phyloP scores from a whole-genome alignment of 2,888 invertebrate species.

The Drosophila nigricruria region DNA sequence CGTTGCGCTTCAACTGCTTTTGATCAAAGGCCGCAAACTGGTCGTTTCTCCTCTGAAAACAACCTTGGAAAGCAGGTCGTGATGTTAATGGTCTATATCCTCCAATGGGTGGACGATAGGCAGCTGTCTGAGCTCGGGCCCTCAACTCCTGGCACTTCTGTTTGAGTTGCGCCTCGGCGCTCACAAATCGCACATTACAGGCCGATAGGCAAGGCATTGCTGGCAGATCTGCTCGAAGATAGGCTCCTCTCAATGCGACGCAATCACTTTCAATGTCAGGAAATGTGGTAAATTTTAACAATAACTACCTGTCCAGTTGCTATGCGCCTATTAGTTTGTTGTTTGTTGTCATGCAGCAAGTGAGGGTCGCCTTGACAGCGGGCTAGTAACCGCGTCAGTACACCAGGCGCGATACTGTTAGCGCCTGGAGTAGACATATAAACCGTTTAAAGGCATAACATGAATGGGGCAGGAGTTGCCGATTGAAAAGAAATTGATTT shows the following conservation, averaged over 20 bases:
- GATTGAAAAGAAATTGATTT: conserved; percentile 39
- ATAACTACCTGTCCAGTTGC: conserved; percentile 25
- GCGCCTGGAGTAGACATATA: conserved; percentile 36
- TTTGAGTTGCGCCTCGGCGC: conserved; percentile 59
- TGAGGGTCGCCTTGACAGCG: conserved; percentile 65
- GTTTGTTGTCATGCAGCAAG: conserved; percentile 51
- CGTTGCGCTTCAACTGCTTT: conserved; percentile 58
- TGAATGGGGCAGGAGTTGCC: not conserved
- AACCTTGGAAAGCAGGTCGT: not conserved
- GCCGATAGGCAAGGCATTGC: conserved; percentile 78
- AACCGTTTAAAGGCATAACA: not conserved
- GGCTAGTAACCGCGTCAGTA: conserved; percentile 45
- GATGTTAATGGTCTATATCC: conserved; percentile 58
- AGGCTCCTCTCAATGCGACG: conserved; percentile 11
- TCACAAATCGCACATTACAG: conserved; percentile 70
- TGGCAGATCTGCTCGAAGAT: not conserved
- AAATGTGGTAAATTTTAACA: conserved; percentile 1
- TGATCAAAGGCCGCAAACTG: conserved; percentile 62
- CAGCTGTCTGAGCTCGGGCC: conserved; percentile 64
- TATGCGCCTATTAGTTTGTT: conserved; percentile 52
- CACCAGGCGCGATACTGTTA: conserved; percentile 41
- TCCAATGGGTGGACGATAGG: conserved; percentile 55
- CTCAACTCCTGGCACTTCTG: conserved; percentile 60
- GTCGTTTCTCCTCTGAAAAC: conserved; percentile 49
- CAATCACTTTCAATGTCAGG: conserved; percentile 21